Evolutionary conservation across 2,888 invertebrate genomes (phyloP).

Genomic region (Suillia variegata): DNA sequence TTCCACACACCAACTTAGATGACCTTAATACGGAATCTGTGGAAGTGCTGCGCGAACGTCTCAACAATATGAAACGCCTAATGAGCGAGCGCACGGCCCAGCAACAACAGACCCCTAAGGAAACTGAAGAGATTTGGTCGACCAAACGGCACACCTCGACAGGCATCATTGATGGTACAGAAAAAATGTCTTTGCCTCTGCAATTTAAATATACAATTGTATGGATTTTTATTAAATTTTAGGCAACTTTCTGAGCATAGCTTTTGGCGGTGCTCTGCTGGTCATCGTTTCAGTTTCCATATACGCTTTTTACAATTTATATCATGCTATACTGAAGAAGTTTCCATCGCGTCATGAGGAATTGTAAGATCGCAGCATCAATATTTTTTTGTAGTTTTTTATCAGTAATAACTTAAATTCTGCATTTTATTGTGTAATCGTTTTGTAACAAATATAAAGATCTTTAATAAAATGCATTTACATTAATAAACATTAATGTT

Average conservation of each 20-base stretch:
- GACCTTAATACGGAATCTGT: constrained; percentile 70
- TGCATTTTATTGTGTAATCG: no score
- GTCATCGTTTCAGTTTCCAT: constrained; percentile 81
- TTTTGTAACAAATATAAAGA: no score
- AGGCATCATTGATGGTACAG: constrained; percentile 79
- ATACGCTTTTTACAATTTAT: constrained; percentile 85
- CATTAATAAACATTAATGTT: no score
- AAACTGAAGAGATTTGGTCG: constrained; percentile 59
- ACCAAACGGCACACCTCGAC: constrained; percentile 56
- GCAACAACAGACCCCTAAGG: constrained; percentile 54
- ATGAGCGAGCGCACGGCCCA: constrained; percentile 74
- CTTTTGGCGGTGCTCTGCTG: constrained; percentile 78
- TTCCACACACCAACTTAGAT: constrained; percentile 43
- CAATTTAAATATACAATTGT: no score
- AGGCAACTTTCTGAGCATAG: constrained; percentile 79
- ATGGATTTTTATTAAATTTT: no score
- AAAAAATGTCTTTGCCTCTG: no score
- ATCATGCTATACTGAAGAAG: constrained; percentile 79
- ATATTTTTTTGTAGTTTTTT: no score
- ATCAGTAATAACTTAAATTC: no score
- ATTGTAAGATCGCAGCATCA: no score
- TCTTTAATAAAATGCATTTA: no score
- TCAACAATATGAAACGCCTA: constrained; percentile 79
- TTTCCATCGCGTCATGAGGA: constrained; percentile 82
- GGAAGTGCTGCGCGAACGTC: constrained; percentile 77